These are phyloP conservation scores for Tromatobia lineatoria DNA, from an alignment of 2,888 invertebrate species.

Conservation along the genomic window DNA sequence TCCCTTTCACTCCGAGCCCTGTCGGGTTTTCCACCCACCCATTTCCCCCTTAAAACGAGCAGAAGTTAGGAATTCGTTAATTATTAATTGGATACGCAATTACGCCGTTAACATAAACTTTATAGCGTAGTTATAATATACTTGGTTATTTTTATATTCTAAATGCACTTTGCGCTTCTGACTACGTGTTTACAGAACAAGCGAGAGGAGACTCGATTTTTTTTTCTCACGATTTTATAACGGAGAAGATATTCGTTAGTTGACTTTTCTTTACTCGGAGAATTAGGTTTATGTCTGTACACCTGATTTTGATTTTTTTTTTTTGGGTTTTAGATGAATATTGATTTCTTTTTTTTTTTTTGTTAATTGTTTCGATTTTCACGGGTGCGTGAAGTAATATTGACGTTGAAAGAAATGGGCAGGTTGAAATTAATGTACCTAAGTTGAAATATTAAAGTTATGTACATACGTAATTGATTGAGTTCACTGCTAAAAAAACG, in stretches of 20 bases:
- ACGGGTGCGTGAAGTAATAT: no score
- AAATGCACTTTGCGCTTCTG: conserved; percentile 50
- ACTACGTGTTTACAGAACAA: conserved; percentile 26
- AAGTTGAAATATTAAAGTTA: no score
- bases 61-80: conserved; percentile 73
- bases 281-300: not conserved
- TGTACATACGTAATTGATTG: no score
- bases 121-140: conserved; percentile 57
- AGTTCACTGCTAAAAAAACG: no score
- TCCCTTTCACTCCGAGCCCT: conserved; percentile 30
- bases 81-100: conserved; percentile 79
- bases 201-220: not conserved
- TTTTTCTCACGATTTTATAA: not conserved
- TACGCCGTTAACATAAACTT: conserved; percentile 72
- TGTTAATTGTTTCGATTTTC: not conserved
- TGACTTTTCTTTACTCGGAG: not conserved
- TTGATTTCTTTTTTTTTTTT: conserved; percentile 7
- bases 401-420: no score
- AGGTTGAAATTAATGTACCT: no score
- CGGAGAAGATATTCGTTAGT: not conserved
- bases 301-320: not conserved
- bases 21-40: not conserved
- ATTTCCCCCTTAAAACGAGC: conserved; percentile 61
- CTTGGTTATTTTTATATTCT: conserved; percentile 60
- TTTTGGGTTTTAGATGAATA: not conserved